Evolutionary conservation across 2,888 invertebrate genomes (phyloP).

Genomic region (Diarsia rubi): DNA sequence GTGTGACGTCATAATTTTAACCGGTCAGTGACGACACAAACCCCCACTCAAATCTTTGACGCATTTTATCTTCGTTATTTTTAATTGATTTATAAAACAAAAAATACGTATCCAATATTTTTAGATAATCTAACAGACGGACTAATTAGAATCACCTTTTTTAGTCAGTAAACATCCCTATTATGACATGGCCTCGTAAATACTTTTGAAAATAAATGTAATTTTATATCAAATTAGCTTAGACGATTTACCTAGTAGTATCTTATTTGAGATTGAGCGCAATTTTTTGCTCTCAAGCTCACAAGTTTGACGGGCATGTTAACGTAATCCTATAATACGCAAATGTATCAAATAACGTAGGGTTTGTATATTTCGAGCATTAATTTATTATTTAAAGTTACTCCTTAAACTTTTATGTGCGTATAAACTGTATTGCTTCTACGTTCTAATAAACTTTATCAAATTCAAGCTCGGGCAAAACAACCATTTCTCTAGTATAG

Average conservation of each 20-base stretch:
- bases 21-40: too few relatives aligned
- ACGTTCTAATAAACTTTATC: conserved; percentile 76
- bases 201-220: not conserved
- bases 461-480: conserved; percentile 87
- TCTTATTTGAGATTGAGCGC: not conserved
- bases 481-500: conserved; percentile 77
- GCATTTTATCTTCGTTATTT: too few relatives aligned
- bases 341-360: conserved; percentile 10
- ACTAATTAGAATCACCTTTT: too few relatives aligned
- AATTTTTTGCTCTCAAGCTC: not conserved
- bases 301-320: not conserved
- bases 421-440: conserved; percentile 71
- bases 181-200: not conserved
- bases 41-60: too few relatives aligned
- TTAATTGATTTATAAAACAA: too few relatives aligned
- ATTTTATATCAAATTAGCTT: not conserved
- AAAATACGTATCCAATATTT: too few relatives aligned
- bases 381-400: conserved; percentile 36
- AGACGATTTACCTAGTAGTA: not conserved
- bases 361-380: conserved; percentile 26
- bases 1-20: too few relatives aligned
- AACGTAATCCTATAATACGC: not conserved
- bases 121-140: too few relatives aligned
- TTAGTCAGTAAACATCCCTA: too few relatives aligned
- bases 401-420: conserved; percentile 70